Evolutionary conservation across 2,888 invertebrate genomes (phyloP), one percentile per base, ranked within the genome.

Genomic region (Cenopis cana): DNA sequence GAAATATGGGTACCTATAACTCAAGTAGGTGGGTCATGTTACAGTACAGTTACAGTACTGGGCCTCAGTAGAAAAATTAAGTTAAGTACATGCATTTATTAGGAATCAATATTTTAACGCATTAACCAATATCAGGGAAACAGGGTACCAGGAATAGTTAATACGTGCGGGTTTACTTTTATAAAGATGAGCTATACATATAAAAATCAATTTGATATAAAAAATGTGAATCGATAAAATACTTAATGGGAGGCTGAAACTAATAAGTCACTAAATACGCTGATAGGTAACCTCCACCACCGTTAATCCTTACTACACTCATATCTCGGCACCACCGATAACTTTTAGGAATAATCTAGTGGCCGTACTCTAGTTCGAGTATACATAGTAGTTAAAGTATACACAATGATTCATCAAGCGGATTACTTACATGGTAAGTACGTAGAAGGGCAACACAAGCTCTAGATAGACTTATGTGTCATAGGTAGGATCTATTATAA

Each of bases 331-430:
- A 24, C 64, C 52, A 14, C 20, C 20, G 64, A 64, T 52, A 54
- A 38, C 18, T 52, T 62, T 52, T 38, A n/a, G 54, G n/a, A 38
- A 10, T 36, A 52, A 52, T 36, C 36, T 24, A 64, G 52, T 46
- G 60, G 41, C n/a, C n/a, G 49, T 54, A 24, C 38, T 64, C 50
- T 49, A 64, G 24, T 38, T 52, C 10, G n/a, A 64, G 38, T 64
- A 61, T 2, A 2, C 5, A 29, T 10, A 29, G 60, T 18, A 49
- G 17, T n/a, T 33, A 33, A 10, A 10, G 5, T 18, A 46, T 46
- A 46, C 33, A 46, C 60, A 24, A 54, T 64, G 64, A 64, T n/a
- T 54, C 38, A 64, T 64, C 36, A n/a, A 64, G 52, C 52, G 52
- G 36, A 38, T 64, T 54, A 24, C 20, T 64, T 54, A 24, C 20